Base-by-base conservation (phyloP, 2,113 vertebrate species). In the Larimichthys crocea region DNA sequence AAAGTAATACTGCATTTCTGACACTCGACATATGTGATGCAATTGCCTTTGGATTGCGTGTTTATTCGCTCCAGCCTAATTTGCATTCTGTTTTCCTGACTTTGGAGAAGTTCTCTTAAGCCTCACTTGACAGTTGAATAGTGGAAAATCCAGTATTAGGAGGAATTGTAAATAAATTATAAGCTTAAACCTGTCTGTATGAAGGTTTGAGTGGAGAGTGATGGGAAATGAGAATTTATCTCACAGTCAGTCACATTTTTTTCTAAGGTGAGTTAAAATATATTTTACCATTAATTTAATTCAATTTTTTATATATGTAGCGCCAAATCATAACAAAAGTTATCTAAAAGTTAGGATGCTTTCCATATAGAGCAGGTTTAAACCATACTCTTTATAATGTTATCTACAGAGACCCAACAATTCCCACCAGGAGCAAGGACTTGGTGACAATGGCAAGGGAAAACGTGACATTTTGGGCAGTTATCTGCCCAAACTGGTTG, bases 1-100 rank as follows among this genome's bases (percentile, higher is more conserved):
- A 48, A 40, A 3, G 10, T 59, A 22, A 14, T 31, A 22, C 16
- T 64, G 52, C 55, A 67, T 67, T 67, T 72, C 49, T 40, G 6
- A 26, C 52, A 57, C 29, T 80, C 29, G 56, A 29, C n/a, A 11
- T 60, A 59, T 16, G 53, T 85, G 79, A 80, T 9, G 52, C 44
- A 81, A 57, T 29, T 60, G 20, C 50, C n/a, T 71, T 65, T 80
- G 19, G 29, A 60, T 69, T 22, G 16, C 59, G 29, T 80, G 15
- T 50, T 26, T 15, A 57, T 77, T 85, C 15, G 3, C 42, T 66
- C 2, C 10, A 55, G 20, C 42, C 66, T 70, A 19, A 72, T 86
- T 79, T 82, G 71, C 67, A 72, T 80, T 81, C 42, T 61, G 73
- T 80, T 83, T 55, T 62, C 42, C 46, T 42, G 29, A 71, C 20